These are phyloP conservation scores for Mycalesis mineus DNA, from an alignment of 2,888 invertebrate species.

Conservation along the genomic window DNA sequence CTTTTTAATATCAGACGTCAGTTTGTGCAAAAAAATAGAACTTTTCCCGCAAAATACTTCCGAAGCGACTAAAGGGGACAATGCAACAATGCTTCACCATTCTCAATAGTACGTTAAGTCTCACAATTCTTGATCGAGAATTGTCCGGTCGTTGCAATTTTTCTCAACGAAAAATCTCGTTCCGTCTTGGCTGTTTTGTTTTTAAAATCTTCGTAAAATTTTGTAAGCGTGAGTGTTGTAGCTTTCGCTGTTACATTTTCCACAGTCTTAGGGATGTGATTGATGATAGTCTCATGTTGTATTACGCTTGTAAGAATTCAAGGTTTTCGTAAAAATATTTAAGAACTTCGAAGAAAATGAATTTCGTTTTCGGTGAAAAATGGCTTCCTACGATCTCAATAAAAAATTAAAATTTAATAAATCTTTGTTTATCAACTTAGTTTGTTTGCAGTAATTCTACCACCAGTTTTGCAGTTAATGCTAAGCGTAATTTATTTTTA, in stretches of 20 bases:
- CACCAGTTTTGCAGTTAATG: too few species aligned
- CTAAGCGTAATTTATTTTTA: too few species aligned
- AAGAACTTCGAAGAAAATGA: too few species aligned
- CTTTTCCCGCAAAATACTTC: conserved; percentile 18
- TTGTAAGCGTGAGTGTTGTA: neutral
- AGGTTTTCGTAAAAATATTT: neutral
- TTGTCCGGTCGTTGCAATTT: conserved; percentile 1
- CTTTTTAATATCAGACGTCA: conserved; percentile 24
- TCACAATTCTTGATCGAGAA: conserved; percentile 20
- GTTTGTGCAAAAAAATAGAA: conserved; percentile 12
- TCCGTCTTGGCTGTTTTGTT: neutral
- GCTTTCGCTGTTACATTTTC: neutral
- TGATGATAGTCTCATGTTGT: neutral
- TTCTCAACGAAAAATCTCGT: neutral
- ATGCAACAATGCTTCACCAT: conserved; percentile 23
- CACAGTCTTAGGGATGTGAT: neutral
- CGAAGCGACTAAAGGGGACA: conserved; percentile 19
- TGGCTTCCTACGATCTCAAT: too few species aligned
- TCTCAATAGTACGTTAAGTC: conserved; percentile 21
- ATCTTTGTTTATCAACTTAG: too few species aligned
- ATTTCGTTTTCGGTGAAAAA: too few species aligned
- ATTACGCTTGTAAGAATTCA: neutral
- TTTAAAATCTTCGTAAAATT: neutral
- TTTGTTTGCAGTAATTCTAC: too few species aligned
- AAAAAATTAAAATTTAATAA: too few species aligned